phyloP scores from a whole-genome alignment of 2,888 invertebrate species.

The Phasia obesa region DNA sequence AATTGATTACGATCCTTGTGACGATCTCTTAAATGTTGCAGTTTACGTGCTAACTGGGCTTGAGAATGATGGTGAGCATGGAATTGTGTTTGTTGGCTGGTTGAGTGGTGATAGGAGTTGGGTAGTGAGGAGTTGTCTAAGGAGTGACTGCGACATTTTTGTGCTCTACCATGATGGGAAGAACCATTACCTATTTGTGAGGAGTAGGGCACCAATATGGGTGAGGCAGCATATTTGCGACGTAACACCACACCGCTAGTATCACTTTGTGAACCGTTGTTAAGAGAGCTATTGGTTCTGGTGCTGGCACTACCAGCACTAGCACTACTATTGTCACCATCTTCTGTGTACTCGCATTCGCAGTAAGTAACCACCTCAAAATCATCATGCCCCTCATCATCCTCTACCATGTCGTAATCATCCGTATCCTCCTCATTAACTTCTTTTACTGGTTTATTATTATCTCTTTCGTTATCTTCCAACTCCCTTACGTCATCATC shows the following conservation, averaged over 20 bases:
- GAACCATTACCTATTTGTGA: conserved; percentile 29
- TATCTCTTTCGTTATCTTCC: conserved; percentile 67
- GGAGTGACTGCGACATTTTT: conserved; percentile 80
- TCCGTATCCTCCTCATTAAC: conserved; percentile 64
- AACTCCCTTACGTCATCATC: conserved; percentile 75
- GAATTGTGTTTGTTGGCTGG: conserved; percentile 66
- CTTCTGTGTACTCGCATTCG: conserved; percentile 79
- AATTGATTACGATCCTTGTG: conserved; percentile 78
- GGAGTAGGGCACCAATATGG: conserved; percentile 76
- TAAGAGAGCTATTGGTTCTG: conserved; percentile 63
- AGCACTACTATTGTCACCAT: conserved; percentile 77
- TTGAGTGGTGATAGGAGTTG: conserved; percentile 71
- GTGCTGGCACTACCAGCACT: conserved; percentile 73
- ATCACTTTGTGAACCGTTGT: conserved; percentile 64
- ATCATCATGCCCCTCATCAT: conserved; percentile 79
- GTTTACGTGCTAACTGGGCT: conserved; percentile 72
- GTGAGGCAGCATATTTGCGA: conserved; percentile 79
- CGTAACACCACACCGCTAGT: conserved; percentile 77
- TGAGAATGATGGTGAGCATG: conserved; percentile 66
- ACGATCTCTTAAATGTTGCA: conserved; percentile 75
- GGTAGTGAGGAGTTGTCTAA: conserved; percentile 77
- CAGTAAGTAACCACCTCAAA: conserved; percentile 77
- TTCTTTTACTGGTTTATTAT: conserved; percentile 45
- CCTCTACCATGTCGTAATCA: conserved; percentile 73
- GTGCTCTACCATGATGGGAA: conserved; percentile 71